Base-by-base conservation (phyloP, 1,140 invertebrate genomes). In the Cyclargus thomasi region DNA sequence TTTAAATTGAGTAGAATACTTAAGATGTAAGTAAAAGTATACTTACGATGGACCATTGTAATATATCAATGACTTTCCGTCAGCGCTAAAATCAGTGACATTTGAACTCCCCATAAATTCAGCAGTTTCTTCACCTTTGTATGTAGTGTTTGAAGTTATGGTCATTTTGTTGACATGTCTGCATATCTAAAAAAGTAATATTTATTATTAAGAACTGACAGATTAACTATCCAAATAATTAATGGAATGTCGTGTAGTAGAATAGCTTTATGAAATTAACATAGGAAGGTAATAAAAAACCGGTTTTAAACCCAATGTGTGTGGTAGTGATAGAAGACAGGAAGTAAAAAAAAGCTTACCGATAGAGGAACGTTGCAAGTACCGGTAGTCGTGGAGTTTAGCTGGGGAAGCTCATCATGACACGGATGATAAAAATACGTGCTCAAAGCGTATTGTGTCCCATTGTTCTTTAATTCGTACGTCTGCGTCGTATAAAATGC, bases 381-480 rank as follows among this genome's bases (percentile, higher is more conserved):
- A 35, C 74, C 73, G 11, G 70, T 79, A 53, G 22, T 70, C 5
- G 74, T 68, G 23, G 64, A 63, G 29, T 77, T 79, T 4, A 77
- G 63, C 65, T 67, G 72, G 53, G 78, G 75, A 62, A 64, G 65
- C 1, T 73, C 63, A 71, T 88, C 81, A 29, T 55, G 74, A 57
- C 90, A 91, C 16, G 90, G 90, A 71, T 90, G 84, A 72, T 83
- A 91, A 66, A 79, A 91, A 74, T 83, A 90, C 18, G 82, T 87
- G 69, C 55, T 75, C 47, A 90, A 69, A 62, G 69, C 72, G 57
- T 78, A 81, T 68, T 79, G 69, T 18, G 73, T 36, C 16, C 73
- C 76, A 71, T 74, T 71, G 57, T 76, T 75, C 29, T 77, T 77
- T 18, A 70, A 23, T 67, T 75, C 65, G 63, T 71, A 86, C 7